Evolutionary conservation across 1,140 invertebrate species (phyloP), one percentile per base, ranked within the genome.

Genomic region (Cydia fagiglandana): DNA sequence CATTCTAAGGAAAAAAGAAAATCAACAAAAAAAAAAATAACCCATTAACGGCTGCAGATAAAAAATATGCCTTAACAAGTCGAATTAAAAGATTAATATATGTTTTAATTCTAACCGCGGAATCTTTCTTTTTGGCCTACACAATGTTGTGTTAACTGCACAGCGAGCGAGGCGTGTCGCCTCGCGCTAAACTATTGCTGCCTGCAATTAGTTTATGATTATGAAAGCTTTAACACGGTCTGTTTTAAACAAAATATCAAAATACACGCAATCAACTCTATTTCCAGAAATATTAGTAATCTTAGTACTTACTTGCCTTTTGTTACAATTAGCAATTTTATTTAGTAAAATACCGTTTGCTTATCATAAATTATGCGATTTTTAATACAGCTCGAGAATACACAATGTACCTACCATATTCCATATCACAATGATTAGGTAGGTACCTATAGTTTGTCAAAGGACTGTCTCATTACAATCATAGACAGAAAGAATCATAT

Each of bases 161-260:
- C 12, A n/a, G 28, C 64, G 64, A 10, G 34, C 66, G 66, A 12
- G n/a, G 34, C 66, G 30, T 70, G 66, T 41, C 66, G 30, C 66
- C 30, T 34, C 66, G 66, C 30, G 34, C 66, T 24, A 70, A 38
- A 38, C 66, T n/a, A 70, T 41, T 10, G 66, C 66, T 34, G 66
- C 34, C 56, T 61, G 66, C 66, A 38, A 70, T 70, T 70, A 66
- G 28, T 24, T 61, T 61, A 61, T 61, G 56, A 61, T 47, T 47
- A 47, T 15, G 12, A 47, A 56, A 56, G 53, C 53, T 56, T 56
- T 56, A 56, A 56, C 17, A 61, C 10, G 15, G 56, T 24, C 7
- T 24, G 56, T 61, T 56, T 17, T 24, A 61, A 61, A 20, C 9
- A 61, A 24, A 24, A 61, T 20, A 61, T 10, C 7, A 61, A 61